Evolutionary conservation across 2,797 vertebrate species (phyloP).

Genomic region (Cuniculus paca): DNA sequence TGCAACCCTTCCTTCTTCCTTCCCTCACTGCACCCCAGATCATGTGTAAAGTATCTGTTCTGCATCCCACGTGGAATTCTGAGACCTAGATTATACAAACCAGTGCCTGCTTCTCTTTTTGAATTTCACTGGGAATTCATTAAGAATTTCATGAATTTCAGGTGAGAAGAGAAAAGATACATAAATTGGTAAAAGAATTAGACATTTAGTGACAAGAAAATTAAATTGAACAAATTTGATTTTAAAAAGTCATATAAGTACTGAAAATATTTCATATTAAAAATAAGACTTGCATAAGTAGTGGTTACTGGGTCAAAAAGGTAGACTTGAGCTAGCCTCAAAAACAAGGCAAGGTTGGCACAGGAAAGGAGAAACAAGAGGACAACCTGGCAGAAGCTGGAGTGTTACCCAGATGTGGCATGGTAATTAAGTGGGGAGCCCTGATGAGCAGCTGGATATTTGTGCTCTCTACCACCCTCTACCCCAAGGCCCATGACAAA

Average conservation of each 20-base stretch:
- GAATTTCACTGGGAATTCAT: neutral
- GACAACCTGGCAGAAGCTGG: neutral
- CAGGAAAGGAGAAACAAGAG: neutral
- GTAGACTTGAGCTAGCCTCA: neutral
- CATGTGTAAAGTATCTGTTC: neutral
- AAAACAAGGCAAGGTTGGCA: neutral
- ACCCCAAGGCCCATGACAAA: neutral
- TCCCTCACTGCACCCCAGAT: neutral
- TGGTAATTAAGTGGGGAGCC: accelerated
- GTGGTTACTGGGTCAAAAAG: neutral
- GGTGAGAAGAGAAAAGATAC: neutral
- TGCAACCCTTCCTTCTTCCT: neutral
- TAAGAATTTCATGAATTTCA: neutral
- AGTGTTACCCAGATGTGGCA: neutral
- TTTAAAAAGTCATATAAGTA: neutral
- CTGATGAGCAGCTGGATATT: accelerated
- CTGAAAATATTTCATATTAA: neutral
- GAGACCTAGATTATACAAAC: neutral
- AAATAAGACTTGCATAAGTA: neutral
- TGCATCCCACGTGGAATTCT: neutral
- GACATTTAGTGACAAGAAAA: neutral
- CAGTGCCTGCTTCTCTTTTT: neutral
- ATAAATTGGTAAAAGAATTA: neutral
- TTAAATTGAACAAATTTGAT: neutral
- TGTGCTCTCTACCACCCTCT: neutral